Percentiles rank a stretch among this genome's conserved stretches.
phyloP scores from a whole-genome alignment of 2,888 invertebrate genomes.

The Drosophila nigricruria region DNA sequence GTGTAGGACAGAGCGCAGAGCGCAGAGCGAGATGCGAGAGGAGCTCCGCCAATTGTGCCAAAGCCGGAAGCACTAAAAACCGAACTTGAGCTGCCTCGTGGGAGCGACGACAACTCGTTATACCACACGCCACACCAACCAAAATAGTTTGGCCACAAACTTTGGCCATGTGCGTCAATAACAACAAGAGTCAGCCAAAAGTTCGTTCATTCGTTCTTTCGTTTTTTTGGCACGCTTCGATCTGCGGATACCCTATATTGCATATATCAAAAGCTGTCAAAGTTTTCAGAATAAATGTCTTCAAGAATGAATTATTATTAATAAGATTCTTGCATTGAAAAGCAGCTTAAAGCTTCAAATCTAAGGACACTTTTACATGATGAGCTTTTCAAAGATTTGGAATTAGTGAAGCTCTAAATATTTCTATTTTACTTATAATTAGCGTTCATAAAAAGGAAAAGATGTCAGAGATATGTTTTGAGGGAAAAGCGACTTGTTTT shows the following conservation, averaged over 20 bases:
- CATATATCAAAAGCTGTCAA: background rate
- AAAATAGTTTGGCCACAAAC: constrained; percentile 51
- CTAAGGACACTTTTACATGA: background rate
- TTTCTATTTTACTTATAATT: too few species aligned
- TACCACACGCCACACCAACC: constrained; percentile 30
- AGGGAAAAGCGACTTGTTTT: too few species aligned
- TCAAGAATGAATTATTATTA: background rate
- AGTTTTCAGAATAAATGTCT: background rate
- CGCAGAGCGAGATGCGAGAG: background rate
- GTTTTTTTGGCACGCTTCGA: background rate
- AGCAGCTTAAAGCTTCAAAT: background rate
- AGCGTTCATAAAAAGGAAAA: too few species aligned
- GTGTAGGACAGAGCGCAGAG: background rate
- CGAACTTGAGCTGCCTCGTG: constrained; percentile 35
- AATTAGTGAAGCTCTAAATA: too few species aligned
- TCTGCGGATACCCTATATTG: constrained; percentile 21
- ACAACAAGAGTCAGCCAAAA: constrained; percentile 31
- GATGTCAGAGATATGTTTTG: too few species aligned
- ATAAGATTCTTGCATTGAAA: background rate
- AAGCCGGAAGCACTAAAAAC: constrained; percentile 14
- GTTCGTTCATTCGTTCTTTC: background rate
- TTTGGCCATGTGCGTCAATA: constrained; percentile 50
- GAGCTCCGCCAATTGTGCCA: constrained; percentile 10
- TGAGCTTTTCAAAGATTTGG: too few species aligned
- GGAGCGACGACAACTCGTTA: constrained; percentile 41